Evolutionary conservation across 2,888 invertebrate genomes (phyloP).

Genomic region (Lymantria dispar): DNA sequence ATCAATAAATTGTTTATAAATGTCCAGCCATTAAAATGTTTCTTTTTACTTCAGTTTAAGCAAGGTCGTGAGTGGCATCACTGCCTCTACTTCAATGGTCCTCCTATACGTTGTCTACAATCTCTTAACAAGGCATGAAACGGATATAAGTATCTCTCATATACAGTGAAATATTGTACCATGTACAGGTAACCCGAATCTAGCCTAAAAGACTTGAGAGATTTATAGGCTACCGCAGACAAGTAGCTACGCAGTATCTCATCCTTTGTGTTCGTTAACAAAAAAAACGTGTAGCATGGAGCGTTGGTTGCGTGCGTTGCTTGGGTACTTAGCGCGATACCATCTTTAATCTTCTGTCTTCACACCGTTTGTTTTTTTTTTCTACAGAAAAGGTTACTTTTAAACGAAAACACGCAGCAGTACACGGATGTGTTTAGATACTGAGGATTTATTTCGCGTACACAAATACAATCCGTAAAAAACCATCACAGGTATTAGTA

Average conservation of each 20-base stretch:
- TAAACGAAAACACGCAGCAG: conserved; percentile 6
- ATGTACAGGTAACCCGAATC: conserved; percentile 6
- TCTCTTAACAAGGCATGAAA: too few species aligned
- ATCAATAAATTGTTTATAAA: too few species aligned
- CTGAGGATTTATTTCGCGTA: too few species aligned
- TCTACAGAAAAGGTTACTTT: conserved; percentile 13
- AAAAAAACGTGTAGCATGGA: conserved; percentile 27
- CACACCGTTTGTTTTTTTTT: conserved; percentile 29
- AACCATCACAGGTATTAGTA: too few species aligned
- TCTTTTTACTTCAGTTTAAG: too few species aligned
- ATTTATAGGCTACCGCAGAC: conserved; percentile 29
- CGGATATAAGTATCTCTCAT: background rate
- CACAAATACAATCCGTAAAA: too few species aligned
- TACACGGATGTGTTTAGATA: too few species aligned
- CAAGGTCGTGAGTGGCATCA: too few species aligned
- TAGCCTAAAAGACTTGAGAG: conserved; percentile 20
- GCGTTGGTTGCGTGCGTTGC: conserved; percentile 36
- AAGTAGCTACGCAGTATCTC: conserved; percentile 32
- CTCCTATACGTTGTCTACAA: too few species aligned
- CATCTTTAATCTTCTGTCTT: conserved; percentile 48
- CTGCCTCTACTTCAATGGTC: too few species aligned
- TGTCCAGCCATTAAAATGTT: too few species aligned
- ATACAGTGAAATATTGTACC: background rate
- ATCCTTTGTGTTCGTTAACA: conserved; percentile 33
- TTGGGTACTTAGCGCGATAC: conserved; percentile 34